phyloP scores from a whole-genome alignment of 1,140 invertebrate genomes.

The Drosophila pectinifera region DNA sequence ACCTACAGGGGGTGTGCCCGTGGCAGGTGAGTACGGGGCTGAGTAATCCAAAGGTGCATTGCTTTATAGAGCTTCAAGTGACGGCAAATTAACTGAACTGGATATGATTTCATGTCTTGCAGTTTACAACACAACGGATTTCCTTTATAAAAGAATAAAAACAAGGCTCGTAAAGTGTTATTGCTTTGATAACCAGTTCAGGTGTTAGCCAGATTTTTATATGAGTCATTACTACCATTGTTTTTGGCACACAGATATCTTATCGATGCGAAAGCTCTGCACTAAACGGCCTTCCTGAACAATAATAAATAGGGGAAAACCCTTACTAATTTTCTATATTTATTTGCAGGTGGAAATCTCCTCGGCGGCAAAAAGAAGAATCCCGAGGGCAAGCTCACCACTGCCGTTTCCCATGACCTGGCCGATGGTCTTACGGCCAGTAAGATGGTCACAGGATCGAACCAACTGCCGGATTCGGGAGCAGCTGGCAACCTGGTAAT shows the following conservation, averaged over 20 bases:
- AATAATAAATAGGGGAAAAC: background rate
- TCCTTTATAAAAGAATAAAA: background rate
- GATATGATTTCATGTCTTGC: no score
- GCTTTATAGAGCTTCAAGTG: no score
- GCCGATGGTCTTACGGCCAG: slow-evolving; percentile 75
- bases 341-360: slow-evolving; percentile 85
- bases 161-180: no score
- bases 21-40: slow-evolving; percentile 81
- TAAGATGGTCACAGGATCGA: slow-evolving; percentile 51
- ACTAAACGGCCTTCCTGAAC: background rate
- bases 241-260: background rate
- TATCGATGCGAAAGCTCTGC: slow-evolving; percentile 2
- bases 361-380: slow-evolving; percentile 87
- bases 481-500: slow-evolving; percentile 65
- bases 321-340: slow-evolving; percentile 1
- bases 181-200: background rate
- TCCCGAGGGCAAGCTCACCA: slow-evolving; percentile 79
- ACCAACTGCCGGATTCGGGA: slow-evolving; percentile 56
- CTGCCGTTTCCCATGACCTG: slow-evolving; percentile 75
- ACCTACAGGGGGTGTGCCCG: slow-evolving; percentile 86
- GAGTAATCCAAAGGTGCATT: no score
- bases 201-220: background rate
- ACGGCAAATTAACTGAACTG: no score
- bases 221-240: background rate
- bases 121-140: background rate